Percentiles rank a stretch among this genome's conserved stretches.
These are phyloP conservation scores for Sanderia malayensis DNA, from an alignment of 30 jellyfish, hydroid and myxozoan species.

Conservation along the genomic window DNA sequence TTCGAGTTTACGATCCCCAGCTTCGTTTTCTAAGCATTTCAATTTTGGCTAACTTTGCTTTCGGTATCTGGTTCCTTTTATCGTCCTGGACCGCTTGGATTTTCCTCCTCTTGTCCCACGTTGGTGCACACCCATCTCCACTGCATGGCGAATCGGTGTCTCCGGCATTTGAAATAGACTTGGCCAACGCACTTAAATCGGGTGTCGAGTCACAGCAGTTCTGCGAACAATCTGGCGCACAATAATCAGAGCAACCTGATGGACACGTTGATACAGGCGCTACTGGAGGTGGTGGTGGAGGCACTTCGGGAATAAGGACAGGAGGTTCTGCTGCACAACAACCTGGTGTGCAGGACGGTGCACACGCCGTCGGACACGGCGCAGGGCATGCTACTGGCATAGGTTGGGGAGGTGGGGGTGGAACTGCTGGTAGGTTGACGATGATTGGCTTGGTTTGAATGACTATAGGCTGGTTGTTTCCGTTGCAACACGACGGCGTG, in stretches of 20 bases:
- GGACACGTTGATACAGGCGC: slow-evolving; percentile 50
- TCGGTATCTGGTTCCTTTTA: slow-evolving; percentile 59
- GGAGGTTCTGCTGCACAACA: slow-evolving; percentile 29
- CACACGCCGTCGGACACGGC: slow-evolving; percentile 54
- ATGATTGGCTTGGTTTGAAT: slow-evolving; percentile 37
- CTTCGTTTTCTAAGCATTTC: slow-evolving; percentile 59
- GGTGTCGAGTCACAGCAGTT: slow-evolving; percentile 90
- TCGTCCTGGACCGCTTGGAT: slow-evolving; percentile 81
- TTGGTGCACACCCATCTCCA: slow-evolving; percentile 43
- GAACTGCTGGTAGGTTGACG: slow-evolving; percentile 63
- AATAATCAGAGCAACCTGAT: slow-evolving; percentile 80
- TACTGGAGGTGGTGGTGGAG: slow-evolving; percentile 64
- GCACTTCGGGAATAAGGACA: too few relatives aligned
- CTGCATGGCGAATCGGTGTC: slow-evolving; percentile 47
- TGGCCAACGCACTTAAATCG: slow-evolving; percentile 84
- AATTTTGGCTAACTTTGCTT: slow-evolving; percentile 43
- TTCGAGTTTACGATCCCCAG: slow-evolving; percentile 6
- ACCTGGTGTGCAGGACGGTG: slow-evolving; percentile 35
- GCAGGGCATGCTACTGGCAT: slow-evolving; percentile 52
- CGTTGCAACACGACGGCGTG: slow-evolving; percentile 58
- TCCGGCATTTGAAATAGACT: slow-evolving; percentile 49
- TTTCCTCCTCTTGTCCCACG: slow-evolving; percentile 78
- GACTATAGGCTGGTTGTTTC: slow-evolving; percentile 38
- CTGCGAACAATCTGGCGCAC: slow-evolving; percentile 86
- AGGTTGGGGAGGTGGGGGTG: slow-evolving; percentile 76